Base-by-base conservation (phyloP, 2,888 invertebrate species). In the Uropetala carovei region DNA sequence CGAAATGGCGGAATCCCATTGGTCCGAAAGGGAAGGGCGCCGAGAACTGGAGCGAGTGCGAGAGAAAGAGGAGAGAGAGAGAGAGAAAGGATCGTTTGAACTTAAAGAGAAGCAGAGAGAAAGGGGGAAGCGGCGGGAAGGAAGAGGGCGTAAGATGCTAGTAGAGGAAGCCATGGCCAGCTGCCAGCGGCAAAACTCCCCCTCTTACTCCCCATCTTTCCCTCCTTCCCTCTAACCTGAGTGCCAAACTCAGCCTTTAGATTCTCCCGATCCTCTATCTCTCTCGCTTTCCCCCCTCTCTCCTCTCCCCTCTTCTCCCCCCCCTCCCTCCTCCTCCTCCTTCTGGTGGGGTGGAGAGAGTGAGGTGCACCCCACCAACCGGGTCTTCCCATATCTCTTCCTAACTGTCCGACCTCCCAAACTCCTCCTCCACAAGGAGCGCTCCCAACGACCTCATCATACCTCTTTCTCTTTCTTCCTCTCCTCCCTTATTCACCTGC, bases 1-100 rank as follows among this genome's bases (percentile, higher is more conserved):
- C 68, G 68, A 68, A 68, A 68, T 68, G 68, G 68, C 16, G 18
- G 68, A 68, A 68, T 68, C 68, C 68, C 68, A 68, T 68, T 68
- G 68, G 68, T 68, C 43, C 68, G 68, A 68, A n/a, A 68, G 4
- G n/a, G 22, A 18, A 68, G n/a, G n/a, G 43, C 18, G 18, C 68
- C n/a, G 68, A 68, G n/a, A 68, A 68, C 18, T 68, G n/a, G 68
- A n/a, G 68, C 68, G 68, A 22, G 22, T n/a, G 68, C 0, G 68
- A 68, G 43, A 43, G 5, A 43, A 5, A 43, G 5, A 43, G 4
- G 68, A 68, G 43, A 43, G 5, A n/a, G 68, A 68, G 43, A 43
- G 5, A 43, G 43, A 43, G 5, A 43, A 43, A n/a, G 68, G 22
- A 68, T 8, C 68, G 16, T 9, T n/a, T 68, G 68, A 68, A 68